Evolutionary conservation across 1,140 invertebrate species (phyloP), one percentile per base, ranked within the genome.

Genomic region (Camponotus pennsylvanicus): DNA sequence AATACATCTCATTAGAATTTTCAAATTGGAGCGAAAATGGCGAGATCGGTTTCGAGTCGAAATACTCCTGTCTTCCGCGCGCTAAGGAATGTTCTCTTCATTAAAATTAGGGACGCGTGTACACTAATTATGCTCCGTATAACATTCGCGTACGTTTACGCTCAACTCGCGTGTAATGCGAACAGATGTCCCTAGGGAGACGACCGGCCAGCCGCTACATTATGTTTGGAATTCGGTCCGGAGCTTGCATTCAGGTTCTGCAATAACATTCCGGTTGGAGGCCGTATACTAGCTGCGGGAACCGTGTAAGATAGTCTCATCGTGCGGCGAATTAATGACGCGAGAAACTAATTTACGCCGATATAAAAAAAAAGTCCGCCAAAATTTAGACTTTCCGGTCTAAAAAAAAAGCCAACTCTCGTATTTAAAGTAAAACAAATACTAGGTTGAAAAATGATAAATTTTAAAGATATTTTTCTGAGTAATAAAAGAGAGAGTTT

Each of bases 201-300:
- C 82, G 87, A 32, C 86, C 49, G 52, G 76, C 57, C 75, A 42
- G 76, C 42, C 70, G 59, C 76, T 91, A 85, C 89, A 89, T 92
- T 86, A 92, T 86, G 89, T 61, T 61, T 83, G 91, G 91, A 91
- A 92, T 92, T 91, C 73, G 78, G 85, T 91, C 77, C 40, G 83
- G 34, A 86, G 87, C 75, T 78, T 84, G 89, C 82, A 70, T 73
- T 61, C 52, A n/a, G 63, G 27, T 66, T 57, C 73, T 84, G 73
- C 79, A 87, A 92, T 89, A 91, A 91, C 91, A 89, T 92, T 91
- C 91, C 89, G 59, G 21, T 11, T 59, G 13, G 3, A 52, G 71
- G 3, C 59, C 59, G 66, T 69, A 37, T 61, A 59, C 42, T 5
- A 79, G 45, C 61, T 52, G 34, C 55, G 42, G 57, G 45, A 61